These are phyloP conservation scores for Ovibos moschatus DNA, from an alignment of 2,113 vertebrate genomes.

Conservation along the genomic window DNA sequence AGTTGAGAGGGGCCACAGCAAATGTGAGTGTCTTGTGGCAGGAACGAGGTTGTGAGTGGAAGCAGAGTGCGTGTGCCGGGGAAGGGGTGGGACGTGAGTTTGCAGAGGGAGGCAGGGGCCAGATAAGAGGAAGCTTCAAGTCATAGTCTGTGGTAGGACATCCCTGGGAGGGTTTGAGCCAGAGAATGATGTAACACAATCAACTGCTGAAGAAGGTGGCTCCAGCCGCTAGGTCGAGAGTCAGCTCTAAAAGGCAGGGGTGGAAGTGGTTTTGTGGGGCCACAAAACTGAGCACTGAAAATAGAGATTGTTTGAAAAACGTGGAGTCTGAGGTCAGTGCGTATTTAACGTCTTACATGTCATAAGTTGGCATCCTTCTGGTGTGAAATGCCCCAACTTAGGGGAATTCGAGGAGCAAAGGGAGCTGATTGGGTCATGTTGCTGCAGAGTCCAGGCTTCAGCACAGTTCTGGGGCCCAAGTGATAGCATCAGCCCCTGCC, in stretches of 20 bases:
- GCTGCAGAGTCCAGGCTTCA: not conserved
- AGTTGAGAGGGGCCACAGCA: not conserved
- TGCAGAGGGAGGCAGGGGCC: not conserved
- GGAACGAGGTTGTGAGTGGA: not conserved
- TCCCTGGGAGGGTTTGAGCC: not conserved
- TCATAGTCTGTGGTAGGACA: not conserved
- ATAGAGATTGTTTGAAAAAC: not conserved
- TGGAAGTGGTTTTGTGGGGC: conserved; percentile 18
- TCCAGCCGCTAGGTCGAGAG: not conserved
- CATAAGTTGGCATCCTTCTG: not conserved
- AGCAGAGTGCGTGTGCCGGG: too few species aligned
- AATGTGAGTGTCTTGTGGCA: not conserved
- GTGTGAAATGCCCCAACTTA: not conserved
- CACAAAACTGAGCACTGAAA: not conserved
- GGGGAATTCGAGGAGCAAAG: not conserved
- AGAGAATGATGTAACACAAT: not conserved
- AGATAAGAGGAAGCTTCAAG: not conserved
- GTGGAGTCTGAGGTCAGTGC: not conserved
- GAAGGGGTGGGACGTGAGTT: not conserved
- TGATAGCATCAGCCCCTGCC: not conserved
- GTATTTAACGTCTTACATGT: not conserved
- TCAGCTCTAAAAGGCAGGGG: not conserved
- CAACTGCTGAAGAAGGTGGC: not conserved
- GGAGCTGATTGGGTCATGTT: not conserved
- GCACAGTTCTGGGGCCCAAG: not conserved